phyloP scores from a whole-genome alignment of 2,797 vertebrate species.

The Urosaurus nigricauda region DNA sequence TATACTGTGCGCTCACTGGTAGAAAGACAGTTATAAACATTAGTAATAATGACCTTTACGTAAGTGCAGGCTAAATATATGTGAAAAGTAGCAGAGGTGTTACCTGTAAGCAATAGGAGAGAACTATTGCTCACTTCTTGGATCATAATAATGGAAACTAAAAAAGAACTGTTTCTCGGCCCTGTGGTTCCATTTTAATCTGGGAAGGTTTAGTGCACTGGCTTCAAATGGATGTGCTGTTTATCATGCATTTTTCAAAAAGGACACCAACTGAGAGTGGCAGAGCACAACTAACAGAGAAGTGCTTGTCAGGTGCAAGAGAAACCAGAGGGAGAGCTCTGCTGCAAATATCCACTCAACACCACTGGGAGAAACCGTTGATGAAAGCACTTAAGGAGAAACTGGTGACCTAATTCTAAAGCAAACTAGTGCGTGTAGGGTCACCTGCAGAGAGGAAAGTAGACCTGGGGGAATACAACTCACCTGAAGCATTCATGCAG shows the following conservation, averaged over 20 bases:
- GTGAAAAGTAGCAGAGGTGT: neutral
- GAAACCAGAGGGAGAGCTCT: conserved; percentile 49
- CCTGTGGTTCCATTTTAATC: neutral
- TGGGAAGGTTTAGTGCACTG: neutral
- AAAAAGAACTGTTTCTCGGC: neutral
- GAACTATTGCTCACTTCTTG: neutral
- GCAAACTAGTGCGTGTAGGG: conserved; percentile 33
- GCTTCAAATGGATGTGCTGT: neutral
- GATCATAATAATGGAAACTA: neutral
- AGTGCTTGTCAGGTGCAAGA: neutral
- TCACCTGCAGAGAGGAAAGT: conserved; percentile 38
- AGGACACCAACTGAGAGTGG: neutral
- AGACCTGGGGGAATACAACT: conserved; percentile 38
- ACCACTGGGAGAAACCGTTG: conserved; percentile 47
- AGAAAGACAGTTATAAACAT: too few species aligned
- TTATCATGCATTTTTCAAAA: neutral
- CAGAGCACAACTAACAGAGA: neutral
- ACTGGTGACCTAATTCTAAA: conserved; percentile 64
- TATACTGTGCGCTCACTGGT: too few species aligned
- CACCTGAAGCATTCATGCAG: conserved; percentile 30
- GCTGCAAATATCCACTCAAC: conserved; percentile 20
- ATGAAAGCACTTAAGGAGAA: conserved; percentile 45
- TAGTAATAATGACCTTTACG: neutral
- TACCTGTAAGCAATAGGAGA: neutral
- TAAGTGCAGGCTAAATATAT: neutral